Evolutionary conservation across 2,888 invertebrate genomes (phyloP), one percentile per base, ranked within the genome.

Genomic region (Cephus nigrinus): DNA sequence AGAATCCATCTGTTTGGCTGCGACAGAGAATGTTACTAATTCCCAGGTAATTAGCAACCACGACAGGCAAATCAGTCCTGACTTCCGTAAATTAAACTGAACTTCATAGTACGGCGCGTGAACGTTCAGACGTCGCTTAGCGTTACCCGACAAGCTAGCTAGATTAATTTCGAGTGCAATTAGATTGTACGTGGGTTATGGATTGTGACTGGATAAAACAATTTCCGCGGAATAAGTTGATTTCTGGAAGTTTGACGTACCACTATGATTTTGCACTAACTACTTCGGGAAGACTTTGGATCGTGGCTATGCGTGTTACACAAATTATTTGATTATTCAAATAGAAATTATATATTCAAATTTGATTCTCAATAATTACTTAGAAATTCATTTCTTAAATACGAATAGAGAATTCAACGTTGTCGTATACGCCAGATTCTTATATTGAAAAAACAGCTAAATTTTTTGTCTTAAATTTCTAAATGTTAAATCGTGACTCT

Each of bases 111-210:
- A 30, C 2, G 32, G 31, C 23, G 74, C 1, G 9, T 55, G 55
- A 55, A 55, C 55, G 55, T 55, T 55, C 23, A 55, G 55, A 55
- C 55, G 23, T 55, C 55, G 55, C 55, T 55, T 55, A 55, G 23
- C 23, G 23, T 55, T 55, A 55, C 55, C 23, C 55, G 23, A 9
- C 55, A 9, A 55, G 55, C 23, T 9, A 55, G 81, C 80, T 83
- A 83, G 83, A 85, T 83, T 83, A 85, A 84, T 84, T 84, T 83
- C 79, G 74, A 79, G 75, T 79, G 73, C 77, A 81, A 83, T 80
- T 83, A 83, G 81, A 82, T 83, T 80, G 81, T 77, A 75, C 71
- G 77, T 75, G 75, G 55, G 55, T 23, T 55, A 55, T 23, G 23
- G 23, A 23, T 9, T 55, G 23, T 40, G 55, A 55, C 55, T 23